Evolutionary conservation across 2,888 invertebrate species (phyloP), one percentile per base, ranked within the genome.

Genomic region (Ornithoptera priamus): DNA sequence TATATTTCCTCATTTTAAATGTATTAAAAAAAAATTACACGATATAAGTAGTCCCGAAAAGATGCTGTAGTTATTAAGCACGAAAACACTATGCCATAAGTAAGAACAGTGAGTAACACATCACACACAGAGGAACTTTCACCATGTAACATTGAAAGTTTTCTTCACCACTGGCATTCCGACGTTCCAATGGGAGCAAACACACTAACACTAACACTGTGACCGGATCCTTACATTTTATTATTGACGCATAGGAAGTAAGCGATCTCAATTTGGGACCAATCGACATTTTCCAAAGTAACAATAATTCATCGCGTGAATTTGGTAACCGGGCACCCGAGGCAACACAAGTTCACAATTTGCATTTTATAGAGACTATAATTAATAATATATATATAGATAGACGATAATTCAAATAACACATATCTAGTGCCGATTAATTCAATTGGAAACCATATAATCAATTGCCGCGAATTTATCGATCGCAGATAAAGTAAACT

Each of bases 391-490:
- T n/a, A n/a, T n/a, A n/a, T n/a, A n/a, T n/a, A n/a, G n/a, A n/a
- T 63, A 62, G 59, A 66, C 22, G 60, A 61, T 68, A 68, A 46
- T 66, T 70, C 53, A 59, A 65, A 66, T 50, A 62, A 58, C 66
- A 57, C 66, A 67, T 70, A 62, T 53, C 58, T 53, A 62, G 42
- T 46, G 62, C 57, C 65, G 61, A 65, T 70, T 70, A 66, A 70
- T 66, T 66, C 50, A 66, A 70, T 62, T 70, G 50, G 62, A 50
- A 57, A 63, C 56, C 62, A 24, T 60, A 57, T 63, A 67, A 70
- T 67, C 70, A 67, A 66, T 70, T 67, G 67, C 66, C 63, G 70
- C 66, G 63, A 70, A 70, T 70, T 70, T 70, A 70, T 70, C 58
- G 67, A 62, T 63, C 24, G 46, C 63, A 53, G 59, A 67, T 70